Base-by-base conservation (phyloP, 2,888 invertebrate species). In the Phytoseiulus persimilis region DNA sequence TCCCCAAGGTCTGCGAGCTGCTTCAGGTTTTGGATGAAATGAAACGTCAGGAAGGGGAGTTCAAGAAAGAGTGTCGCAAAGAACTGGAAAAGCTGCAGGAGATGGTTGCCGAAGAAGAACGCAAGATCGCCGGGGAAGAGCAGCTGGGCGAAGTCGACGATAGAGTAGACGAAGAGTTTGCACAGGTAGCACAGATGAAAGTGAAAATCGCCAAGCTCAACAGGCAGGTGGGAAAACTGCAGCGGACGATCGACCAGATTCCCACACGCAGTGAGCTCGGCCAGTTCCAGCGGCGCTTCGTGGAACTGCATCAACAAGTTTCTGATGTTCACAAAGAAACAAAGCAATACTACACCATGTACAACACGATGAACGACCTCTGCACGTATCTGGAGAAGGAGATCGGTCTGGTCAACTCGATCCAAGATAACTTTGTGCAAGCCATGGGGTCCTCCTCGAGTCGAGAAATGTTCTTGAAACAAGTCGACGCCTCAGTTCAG, bases 271-370 rank as follows among this genome's bases (percentile, higher is more conserved):
- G 97, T 0, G 99, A 99, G 92, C 93, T 99, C 90, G 95, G 96
- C 90, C 99, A 99, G 92, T 99, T 99, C 93, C 98, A 99, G 93
- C 95, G 96, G 92, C 94, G 99, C 91, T 99, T 99, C 93, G 94
- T 98, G 92, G 99, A 99, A 93, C 94, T 99, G 14, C 98, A 98
- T 92, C 97, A 97, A 94, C 98, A 94, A 92, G 97, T 99, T 92
- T 96, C 97, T 91, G 96, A 96, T 45, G 98, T 97, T 92, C 98
- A 98, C 93, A 96, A 96, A 92, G 98, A 99, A 94, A 98, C 98
- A 0, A 98, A 98, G 93, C 98, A 98, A 94, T 98, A 97, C 94
- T 99, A 96, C 93, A 97, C 97, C 83, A 94, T 98, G 91, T 98
- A 98, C 93, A 99, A 99, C 93, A 97, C 97, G 0, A 94, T 98